Evolutionary conservation across 2,113 vertebrate genomes (phyloP).

Genomic region (Corythoichthys haematopterus): DNA sequence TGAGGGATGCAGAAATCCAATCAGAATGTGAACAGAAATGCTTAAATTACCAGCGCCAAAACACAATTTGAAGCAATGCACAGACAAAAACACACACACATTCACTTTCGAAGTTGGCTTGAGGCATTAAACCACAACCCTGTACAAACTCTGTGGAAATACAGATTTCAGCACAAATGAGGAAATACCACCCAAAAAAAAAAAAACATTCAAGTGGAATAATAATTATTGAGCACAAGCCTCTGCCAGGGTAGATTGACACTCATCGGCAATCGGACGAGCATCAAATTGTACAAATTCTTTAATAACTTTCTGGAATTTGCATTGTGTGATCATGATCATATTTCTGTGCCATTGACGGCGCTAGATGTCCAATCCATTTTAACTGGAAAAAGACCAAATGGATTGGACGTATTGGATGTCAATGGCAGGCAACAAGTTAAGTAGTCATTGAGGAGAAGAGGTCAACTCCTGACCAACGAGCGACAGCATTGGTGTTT

Average conservation of each 20-base stretch:
- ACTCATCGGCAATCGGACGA: neutral
- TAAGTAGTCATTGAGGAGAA: neutral
- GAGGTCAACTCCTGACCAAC: neutral
- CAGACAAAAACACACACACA: conserved; percentile 50
- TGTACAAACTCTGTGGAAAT: neutral
- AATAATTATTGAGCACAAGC: neutral
- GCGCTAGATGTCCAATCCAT: too few relatives aligned
- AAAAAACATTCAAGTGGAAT: neutral
- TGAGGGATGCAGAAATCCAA: neutral
- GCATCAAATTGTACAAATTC: neutral
- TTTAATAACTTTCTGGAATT: neutral
- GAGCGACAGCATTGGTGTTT: neutral
- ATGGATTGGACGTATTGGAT: too few relatives aligned
- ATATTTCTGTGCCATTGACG: too few relatives aligned
- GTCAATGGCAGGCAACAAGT: too few relatives aligned
- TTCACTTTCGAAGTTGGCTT: neutral
- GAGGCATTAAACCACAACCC: neutral
- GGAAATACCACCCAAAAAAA: neutral
- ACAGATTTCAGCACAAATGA: neutral
- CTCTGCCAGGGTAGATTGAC: neutral
- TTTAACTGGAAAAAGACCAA: too few relatives aligned
- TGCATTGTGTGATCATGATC: neutral
- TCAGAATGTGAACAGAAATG: neutral
- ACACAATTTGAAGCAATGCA: conserved; percentile 34
- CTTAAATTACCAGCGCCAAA: neutral